Conservation (phyloP, 23 tunicate species). For the Ciona savignyi region DNA sequence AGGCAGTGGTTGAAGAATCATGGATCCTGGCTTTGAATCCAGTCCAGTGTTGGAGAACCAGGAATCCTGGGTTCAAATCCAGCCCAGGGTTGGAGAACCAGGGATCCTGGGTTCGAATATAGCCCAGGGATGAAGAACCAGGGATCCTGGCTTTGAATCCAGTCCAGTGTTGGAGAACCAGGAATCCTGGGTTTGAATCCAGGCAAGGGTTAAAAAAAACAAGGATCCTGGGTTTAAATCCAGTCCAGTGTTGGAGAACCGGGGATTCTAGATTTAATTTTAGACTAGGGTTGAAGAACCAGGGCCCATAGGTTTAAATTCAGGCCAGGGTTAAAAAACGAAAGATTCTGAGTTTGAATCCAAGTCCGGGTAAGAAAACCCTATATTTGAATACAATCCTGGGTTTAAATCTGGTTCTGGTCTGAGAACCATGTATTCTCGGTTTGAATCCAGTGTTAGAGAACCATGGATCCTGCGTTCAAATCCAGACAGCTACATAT, state of each 20-base stretch:
- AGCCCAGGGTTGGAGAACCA: not conserved
- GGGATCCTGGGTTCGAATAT: not conserved
- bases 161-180: not conserved
- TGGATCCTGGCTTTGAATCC: not conserved
- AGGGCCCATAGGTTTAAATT: not conserved
- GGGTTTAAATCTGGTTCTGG: not conserved
- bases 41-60: not conserved
- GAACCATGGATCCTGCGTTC: not conserved
- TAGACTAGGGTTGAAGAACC: not conserved
- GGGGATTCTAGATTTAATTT: not conserved
- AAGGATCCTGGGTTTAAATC: not conserved
- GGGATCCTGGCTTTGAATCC: not conserved
- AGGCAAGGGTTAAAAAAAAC: too few relatives aligned
- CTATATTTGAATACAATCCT: too few relatives aligned
- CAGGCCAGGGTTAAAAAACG: not conserved
- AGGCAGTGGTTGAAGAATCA: not conserved
- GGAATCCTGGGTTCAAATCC: slow-evolving; percentile 1
- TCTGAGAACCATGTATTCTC: not conserved
- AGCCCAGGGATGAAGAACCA: not conserved
- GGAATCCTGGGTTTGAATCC: too few relatives aligned
- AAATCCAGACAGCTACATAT: slow-evolving; percentile 10
- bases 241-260: not conserved
- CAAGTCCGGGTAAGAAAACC: not conserved
- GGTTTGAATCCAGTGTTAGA: not conserved
- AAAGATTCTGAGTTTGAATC: not conserved